Percentiles rank a stretch among this genome's conserved stretches.
phyloP scores from a whole-genome alignment of 2,113 vertebrate genomes.

The Clarias gariepinus region DNA sequence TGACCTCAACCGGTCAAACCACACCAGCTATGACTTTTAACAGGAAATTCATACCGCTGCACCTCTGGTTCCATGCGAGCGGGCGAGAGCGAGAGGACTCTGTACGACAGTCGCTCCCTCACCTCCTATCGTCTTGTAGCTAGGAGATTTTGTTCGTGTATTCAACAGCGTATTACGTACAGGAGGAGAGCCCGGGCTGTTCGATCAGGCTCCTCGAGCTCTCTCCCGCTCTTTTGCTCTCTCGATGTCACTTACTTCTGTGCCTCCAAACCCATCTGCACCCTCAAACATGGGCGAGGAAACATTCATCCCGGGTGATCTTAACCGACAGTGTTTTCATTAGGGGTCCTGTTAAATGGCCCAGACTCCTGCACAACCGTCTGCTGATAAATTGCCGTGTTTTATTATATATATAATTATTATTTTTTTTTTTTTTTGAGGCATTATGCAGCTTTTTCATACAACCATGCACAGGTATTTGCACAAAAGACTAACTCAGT shows the following conservation, averaged over 20 bases:
- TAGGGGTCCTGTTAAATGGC: conserved; percentile 54
- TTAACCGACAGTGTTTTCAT: conserved; percentile 29
- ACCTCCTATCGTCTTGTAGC: conserved; percentile 16
- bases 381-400: neutral
- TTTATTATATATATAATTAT: too few relatives aligned
- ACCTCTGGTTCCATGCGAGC: conserved; percentile 52
- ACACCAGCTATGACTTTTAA: conserved; percentile 52
- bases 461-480: conserved; percentile 29
- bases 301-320: conserved; percentile 25
- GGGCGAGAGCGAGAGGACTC: conserved; percentile 25
- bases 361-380: conserved; percentile 44
- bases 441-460: conserved; percentile 52
- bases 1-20: conserved; percentile 47
- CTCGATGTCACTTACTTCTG: conserved; percentile 47
- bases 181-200: neutral
- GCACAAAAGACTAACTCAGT: conserved; percentile 24
- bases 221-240: conserved; percentile 29
- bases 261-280: conserved; percentile 47
- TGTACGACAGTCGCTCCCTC: neutral
- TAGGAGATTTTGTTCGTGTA: conserved; percentile 14
- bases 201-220: neutral
- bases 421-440: neutral
- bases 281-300: conserved; percentile 5
- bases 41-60: conserved; percentile 45
- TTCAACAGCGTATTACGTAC: neutral